Evolutionary conservation across 1,140 invertebrate genomes (phyloP).

Genomic region (Leptopilina clavipes): DNA sequence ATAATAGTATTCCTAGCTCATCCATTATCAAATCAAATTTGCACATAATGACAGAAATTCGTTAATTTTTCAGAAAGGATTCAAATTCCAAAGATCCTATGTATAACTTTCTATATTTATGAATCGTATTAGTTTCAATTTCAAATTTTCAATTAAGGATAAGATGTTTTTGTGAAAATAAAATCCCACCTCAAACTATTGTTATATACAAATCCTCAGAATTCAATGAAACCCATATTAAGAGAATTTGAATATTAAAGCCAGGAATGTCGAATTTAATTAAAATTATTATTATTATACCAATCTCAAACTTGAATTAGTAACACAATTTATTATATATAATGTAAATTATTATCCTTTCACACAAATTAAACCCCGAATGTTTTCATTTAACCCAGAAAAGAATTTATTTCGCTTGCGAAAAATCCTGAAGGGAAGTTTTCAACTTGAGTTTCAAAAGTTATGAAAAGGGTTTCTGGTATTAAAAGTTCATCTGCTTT

Average conservation of each 20-base stretch:
- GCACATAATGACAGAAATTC: too few relatives aligned
- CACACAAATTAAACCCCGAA: not conserved
- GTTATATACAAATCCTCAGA: too few relatives aligned
- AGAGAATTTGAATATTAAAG: too few relatives aligned
- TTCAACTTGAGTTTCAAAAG: not conserved
- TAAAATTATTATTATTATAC: too few relatives aligned
- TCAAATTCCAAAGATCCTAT: not conserved
- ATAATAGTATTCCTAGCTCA: not conserved
- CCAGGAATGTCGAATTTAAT: too few relatives aligned
- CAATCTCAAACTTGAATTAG: not conserved
- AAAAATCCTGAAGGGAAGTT: not conserved
- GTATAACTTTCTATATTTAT: too few relatives aligned
- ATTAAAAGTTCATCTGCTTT: constrained; percentile 16
- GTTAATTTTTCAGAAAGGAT: not conserved
- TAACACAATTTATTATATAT: not conserved
- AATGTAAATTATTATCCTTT: too few relatives aligned
- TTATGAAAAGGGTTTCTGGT: constrained; percentile 7
- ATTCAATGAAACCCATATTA: too few relatives aligned
- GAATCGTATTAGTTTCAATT: too few relatives aligned
- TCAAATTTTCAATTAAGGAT: too few relatives aligned
- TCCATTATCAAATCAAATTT: not conserved
- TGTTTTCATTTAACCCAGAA: not conserved
- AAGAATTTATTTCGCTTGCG: not conserved
- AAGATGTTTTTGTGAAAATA: too few relatives aligned
- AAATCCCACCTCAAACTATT: too few relatives aligned